A percentile compares a stretch with the other conserved stretches of the same genome.
Conservation (phyloP, 2,113 vertebrate genomes). For the Aviceda subcristata region DNA sequence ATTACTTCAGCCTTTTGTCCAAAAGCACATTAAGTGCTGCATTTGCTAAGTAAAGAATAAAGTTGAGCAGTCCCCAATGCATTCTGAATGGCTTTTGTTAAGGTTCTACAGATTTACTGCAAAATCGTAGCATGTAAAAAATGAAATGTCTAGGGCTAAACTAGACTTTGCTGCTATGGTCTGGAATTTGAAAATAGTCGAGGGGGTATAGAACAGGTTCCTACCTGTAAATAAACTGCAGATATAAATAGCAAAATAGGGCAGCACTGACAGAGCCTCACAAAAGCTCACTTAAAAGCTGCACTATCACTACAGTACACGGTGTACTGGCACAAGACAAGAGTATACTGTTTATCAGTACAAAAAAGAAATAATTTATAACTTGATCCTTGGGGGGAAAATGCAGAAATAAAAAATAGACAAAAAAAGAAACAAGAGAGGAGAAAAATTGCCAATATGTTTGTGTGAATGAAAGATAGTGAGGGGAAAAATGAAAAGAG, state of each 20-base stretch:
- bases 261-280: not conserved
- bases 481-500: constrained; percentile 72
- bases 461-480: constrained; percentile 80
- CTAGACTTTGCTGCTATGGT: not conserved
- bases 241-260: constrained; percentile 35
- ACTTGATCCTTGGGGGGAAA: constrained; percentile 57
- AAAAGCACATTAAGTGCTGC: constrained; percentile 39
- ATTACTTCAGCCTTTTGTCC: constrained; percentile 54
- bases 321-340: constrained; percentile 49
- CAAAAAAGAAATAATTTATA: constrained; percentile 70
- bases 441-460: constrained; percentile 68
- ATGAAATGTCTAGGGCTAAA: not conserved
- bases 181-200: not conserved
- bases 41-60: constrained; percentile 32
- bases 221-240: constrained; percentile 45
- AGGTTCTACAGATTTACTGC: not conserved
- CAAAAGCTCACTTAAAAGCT: constrained; percentile 49
- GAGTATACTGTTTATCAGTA: constrained; percentile 58
- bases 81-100: constrained; percentile 61
- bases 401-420: constrained; percentile 35
- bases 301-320: constrained; percentile 16
- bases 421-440: constrained; percentile 29
- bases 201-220: not conserved
- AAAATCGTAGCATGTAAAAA: not conserved
- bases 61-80: constrained; percentile 20